Percentiles rank a stretch among this genome's conserved stretches.
These are phyloP conservation scores for Chaetops frenatus DNA, from an alignment of 2,113 vertebrate genomes.

Conservation along the genomic window DNA sequence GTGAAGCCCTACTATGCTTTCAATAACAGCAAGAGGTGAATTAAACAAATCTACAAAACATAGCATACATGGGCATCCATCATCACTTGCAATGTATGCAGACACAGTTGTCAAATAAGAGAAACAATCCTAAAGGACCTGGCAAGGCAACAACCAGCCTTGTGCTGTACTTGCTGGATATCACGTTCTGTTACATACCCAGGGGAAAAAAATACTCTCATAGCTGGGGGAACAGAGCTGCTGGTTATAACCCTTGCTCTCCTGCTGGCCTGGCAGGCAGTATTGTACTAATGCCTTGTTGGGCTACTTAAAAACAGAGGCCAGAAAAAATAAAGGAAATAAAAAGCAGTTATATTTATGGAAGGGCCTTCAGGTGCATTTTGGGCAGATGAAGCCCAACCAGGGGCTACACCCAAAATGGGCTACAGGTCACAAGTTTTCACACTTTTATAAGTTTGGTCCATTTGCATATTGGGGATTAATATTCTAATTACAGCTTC, in stretches of 20 bases:
- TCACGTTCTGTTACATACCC: background rate
- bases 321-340: no score
- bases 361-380: no score
- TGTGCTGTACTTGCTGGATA: background rate
- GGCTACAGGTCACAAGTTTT: no score
- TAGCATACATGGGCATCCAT: background rate
- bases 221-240: background rate
- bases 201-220: background rate
- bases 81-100: background rate
- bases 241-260: background rate
- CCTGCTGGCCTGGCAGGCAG: background rate
- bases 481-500: no score
- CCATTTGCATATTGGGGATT: no score
- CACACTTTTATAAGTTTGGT: no score
- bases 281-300: background rate
- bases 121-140: background rate
- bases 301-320: no score
- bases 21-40: background rate
- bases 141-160: background rate
- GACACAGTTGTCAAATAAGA: background rate
- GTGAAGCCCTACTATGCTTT: background rate
- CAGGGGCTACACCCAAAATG: no score
- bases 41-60: background rate
- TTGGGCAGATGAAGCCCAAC: no score
- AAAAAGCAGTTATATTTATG: no score